Evolutionary conservation across 1,140 invertebrate genomes (phyloP), one percentile per base, ranked within the genome.

Genomic region (Sinonovacula constricta): DNA sequence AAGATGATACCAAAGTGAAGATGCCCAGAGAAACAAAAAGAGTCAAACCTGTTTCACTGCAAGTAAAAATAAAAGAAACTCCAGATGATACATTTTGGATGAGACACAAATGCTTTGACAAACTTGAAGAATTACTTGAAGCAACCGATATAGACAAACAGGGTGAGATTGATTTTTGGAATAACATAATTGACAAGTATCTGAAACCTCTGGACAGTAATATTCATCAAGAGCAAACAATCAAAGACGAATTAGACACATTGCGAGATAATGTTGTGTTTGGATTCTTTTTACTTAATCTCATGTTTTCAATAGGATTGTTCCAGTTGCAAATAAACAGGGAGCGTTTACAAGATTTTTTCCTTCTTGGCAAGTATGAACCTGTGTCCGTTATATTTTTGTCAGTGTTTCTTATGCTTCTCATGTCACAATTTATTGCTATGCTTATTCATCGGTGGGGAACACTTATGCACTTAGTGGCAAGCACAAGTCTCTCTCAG

Each of bases 391-490:
- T 79, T 14, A 31, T 78, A 7, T 84, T 92, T 28, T 80, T 91
- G 0, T 86, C 89, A 67, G 86, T 92, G 49, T 92, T 92, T 81
- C 85, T 86, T 22, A 30, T 90, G 0, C 84, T 91, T 33, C 71
- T 92, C 24, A 65, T 91, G 15, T 77, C 91, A 12, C 92, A 92
- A 79, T 88, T 92, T 74, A 53, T 91, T 14, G 90, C 90, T 2
- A 92, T 92, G 92, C 65, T 92, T 22, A 81, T 91, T n/a, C 92
- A 92, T 81, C 81, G 92, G 12, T 99, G 99, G 90, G 98, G 97
- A 86, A 99, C 98, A 2, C 92, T 99, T 51, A 97, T 97, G 0
- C 98, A 99, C 89, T 98, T 99, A 83, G 93, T 99, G 85, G 96
- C 98, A 15, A 98, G 97, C 3, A 99, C 97, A 5, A 31, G 56